Percentiles rank a stretch among this genome's conserved stretches.
Conservation (phyloP, 1,140 invertebrate genomes). For the Drosophila burlai region DNA sequence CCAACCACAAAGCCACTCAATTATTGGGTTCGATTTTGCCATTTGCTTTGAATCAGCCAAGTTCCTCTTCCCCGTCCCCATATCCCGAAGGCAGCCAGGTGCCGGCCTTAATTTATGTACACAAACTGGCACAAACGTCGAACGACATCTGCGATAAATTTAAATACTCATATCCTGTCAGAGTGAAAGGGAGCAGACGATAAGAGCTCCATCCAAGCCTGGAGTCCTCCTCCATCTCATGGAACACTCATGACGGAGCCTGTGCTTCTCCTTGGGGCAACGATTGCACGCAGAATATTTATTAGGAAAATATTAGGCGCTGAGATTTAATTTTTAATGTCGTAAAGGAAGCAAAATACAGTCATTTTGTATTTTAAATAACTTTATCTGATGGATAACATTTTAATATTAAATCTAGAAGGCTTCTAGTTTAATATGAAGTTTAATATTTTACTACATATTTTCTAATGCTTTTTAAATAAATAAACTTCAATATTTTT, state of each 20-base stretch:
- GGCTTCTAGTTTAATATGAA: too few relatives aligned
- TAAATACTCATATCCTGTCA: slow-evolving; percentile 76
- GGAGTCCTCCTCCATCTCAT: neutral
- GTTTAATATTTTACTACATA: too few relatives aligned
- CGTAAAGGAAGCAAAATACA: neutral
- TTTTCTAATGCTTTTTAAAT: too few relatives aligned
- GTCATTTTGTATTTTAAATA: too few relatives aligned
- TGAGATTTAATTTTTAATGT: neutral
- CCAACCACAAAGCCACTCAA: slow-evolving; percentile 46
- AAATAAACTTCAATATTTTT: neutral
- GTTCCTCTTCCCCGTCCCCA: neutral
- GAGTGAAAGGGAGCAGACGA: slow-evolving; percentile 35
- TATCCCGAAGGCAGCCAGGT: slow-evolving; percentile 6
- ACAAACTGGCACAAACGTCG: slow-evolving; percentile 51
- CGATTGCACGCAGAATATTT: slow-evolving; percentile 12
- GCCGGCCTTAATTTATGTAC: slow-evolving; percentile 72
- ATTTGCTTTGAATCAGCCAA: slow-evolving; percentile 18
- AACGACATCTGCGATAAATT: slow-evolving; percentile 73
- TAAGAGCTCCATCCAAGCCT: slow-evolving; percentile 26
- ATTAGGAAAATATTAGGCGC: neutral
- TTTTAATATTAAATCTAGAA: too few relatives aligned
- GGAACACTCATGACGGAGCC: too few relatives aligned
- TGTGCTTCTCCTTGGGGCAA: neutral
- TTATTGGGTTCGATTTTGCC: slow-evolving; percentile 42
- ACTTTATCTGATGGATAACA: too few relatives aligned